These are phyloP conservation scores for Heptranchias perlo DNA, from an alignment of 2,113 vertebrate species.

Conservation along the genomic window DNA sequence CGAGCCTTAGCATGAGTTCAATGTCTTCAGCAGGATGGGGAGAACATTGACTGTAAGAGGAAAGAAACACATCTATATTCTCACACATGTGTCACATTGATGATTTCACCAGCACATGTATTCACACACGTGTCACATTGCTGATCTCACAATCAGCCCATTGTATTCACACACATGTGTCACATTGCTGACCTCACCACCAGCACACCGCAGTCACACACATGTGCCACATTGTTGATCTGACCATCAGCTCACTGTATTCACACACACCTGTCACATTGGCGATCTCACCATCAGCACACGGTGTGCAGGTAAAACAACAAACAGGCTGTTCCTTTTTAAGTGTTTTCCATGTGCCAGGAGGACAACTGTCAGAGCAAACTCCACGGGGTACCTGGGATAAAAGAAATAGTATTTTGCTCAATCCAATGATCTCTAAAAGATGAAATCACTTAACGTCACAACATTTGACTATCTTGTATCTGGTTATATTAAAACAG, in stretches of 20 bases:
- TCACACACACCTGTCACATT: conserved; percentile 53
- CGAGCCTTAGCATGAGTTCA: no score
- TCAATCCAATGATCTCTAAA: background rate
- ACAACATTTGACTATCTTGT: background rate
- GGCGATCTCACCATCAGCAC: conserved; percentile 68
- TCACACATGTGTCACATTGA: background rate
- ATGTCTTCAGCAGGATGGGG: no score
- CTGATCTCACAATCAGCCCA: no score
- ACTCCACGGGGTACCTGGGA: conserved; percentile 62
- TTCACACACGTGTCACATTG: background rate
- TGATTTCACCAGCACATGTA: no score
- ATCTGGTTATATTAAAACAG: background rate
- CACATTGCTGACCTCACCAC: no score
- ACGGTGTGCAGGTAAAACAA: conserved; percentile 72
- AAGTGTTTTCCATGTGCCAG: conserved; percentile 69
- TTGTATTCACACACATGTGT: background rate
- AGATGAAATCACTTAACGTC: background rate
- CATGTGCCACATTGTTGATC: conserved; percentile 60
- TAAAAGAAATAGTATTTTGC: background rate
- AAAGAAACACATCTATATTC: background rate
- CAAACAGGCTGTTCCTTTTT: conserved; percentile 66
- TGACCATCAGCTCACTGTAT: conserved; percentile 59
- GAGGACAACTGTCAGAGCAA: conserved; percentile 65
- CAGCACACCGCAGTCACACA: background rate
- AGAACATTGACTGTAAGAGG: background rate